These are phyloP conservation scores for Syngnathus floridae DNA, from an alignment of 2,113 vertebrate genomes.

Conservation along the genomic window DNA sequence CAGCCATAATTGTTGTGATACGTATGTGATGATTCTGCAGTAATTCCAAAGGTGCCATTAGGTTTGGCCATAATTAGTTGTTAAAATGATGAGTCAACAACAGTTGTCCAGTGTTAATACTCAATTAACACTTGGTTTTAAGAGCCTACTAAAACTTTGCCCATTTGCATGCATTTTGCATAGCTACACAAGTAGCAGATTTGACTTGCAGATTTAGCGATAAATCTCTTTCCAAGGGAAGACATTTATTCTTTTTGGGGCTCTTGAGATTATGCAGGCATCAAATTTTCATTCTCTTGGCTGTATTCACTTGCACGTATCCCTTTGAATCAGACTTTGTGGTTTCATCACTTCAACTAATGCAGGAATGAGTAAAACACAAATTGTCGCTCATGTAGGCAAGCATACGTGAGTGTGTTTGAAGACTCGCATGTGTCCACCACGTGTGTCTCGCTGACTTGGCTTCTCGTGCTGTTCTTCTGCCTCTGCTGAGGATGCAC, in stretches of 20 bases:
- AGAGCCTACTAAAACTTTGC: constrained; percentile 28
- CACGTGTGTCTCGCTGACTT: constrained; percentile 58
- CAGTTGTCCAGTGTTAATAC: constrained; percentile 32
- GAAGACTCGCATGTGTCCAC: constrained; percentile 16
- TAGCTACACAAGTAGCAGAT: constrained; percentile 33
- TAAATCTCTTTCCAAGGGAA: constrained; percentile 42
- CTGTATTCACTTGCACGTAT: constrained; percentile 60
- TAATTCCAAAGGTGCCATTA: constrained; percentile 17
- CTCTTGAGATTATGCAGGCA: constrained; percentile 52
- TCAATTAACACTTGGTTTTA: constrained; percentile 43
- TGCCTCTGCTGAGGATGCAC: constrained; percentile 60
- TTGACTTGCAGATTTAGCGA: constrained; percentile 29
- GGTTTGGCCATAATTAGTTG: constrained; percentile 24
- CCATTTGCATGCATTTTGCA: constrained; percentile 61
- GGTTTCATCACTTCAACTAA: constrained; percentile 60
- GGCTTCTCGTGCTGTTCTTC: constrained; percentile 35
- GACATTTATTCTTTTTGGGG: constrained; percentile 53
- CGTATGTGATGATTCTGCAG: constrained; percentile 24
- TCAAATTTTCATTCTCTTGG: constrained; percentile 59
- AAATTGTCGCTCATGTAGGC: constrained; percentile 28
- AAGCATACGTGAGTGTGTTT: constrained; percentile 8
- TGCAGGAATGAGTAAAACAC: constrained; percentile 47
- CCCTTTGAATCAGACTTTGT: constrained; percentile 46
- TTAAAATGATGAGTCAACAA: constrained; percentile 49
- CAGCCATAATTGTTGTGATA: constrained; percentile 5